A percentile compares a stretch with the other conserved stretches of the same genome.
Evolutionary conservation across 1,140 invertebrate species (phyloP).

Genomic region (Caenorhabditis brenneri): DNA sequence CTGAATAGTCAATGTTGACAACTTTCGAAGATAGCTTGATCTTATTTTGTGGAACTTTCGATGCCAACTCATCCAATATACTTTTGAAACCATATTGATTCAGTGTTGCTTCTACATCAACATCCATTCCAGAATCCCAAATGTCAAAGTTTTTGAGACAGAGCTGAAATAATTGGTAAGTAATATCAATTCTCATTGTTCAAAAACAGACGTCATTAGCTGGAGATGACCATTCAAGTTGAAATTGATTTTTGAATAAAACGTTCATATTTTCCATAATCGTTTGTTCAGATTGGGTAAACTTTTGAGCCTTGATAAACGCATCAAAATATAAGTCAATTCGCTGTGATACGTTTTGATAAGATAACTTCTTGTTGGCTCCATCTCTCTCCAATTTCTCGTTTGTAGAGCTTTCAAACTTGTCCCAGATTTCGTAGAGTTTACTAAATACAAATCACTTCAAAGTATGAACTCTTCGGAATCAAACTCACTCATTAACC

Average conservation of each 20-base stretch:
- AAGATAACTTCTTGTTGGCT: background rate
- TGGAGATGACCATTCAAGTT: conserved; percentile 47
- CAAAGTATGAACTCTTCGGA: no score
- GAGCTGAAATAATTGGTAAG: background rate
- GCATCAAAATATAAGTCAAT: background rate
- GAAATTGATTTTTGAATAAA: background rate
- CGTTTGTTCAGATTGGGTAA: background rate
- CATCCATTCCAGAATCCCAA: conserved; percentile 33
- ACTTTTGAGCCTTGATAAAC: background rate
- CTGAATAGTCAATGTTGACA: background rate
- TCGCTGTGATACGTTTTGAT: background rate
- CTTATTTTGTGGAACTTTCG: background rate
- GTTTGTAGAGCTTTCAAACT: background rate
- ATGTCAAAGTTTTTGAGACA: conserved; percentile 43
- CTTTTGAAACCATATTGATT: background rate
- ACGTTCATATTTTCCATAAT: background rate
- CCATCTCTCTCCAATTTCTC: background rate
- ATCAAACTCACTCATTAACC: background rate
- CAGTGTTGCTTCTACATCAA: background rate
- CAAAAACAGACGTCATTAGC: conserved; percentile 3
- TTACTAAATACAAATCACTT: background rate
- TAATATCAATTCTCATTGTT: background rate
- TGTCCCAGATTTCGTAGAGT: background rate
- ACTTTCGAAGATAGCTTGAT: background rate
- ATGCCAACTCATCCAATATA: background rate